These are phyloP conservation scores for Chelon labrosus DNA, from an alignment of 2,797 vertebrate genomes.

Conservation along the genomic window DNA sequence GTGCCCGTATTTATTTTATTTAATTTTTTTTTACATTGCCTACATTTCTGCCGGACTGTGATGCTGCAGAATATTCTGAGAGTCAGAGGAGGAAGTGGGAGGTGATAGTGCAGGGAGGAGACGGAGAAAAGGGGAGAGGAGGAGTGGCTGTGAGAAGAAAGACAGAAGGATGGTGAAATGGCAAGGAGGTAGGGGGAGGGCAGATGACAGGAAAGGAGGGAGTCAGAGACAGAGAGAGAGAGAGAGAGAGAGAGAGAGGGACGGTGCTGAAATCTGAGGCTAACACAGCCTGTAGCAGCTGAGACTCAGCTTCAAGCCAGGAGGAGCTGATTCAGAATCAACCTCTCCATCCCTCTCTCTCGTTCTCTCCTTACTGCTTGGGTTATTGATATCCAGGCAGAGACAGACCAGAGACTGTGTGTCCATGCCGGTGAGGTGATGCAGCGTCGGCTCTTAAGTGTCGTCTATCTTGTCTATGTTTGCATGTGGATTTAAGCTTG, in stretches of 20 bases:
- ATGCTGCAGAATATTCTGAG: conserved; percentile 67
- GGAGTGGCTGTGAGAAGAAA: conserved; percentile 27
- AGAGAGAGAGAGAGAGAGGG: conserved; percentile 10
- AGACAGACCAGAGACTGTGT: conserved; percentile 64
- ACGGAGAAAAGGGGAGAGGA: conserved; percentile 24
- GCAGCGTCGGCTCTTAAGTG: conserved; percentile 58
- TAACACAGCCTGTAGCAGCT: conserved; percentile 41
- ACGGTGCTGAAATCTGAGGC: conserved; percentile 39
- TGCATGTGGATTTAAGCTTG: conserved; percentile 49
- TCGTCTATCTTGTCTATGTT: conserved; percentile 42
- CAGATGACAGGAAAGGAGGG: conserved; percentile 49
- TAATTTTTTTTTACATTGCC: conserved; percentile 7
- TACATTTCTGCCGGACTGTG: conserved; percentile 38
- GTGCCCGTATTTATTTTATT: not conserved
- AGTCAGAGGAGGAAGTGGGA: conserved; percentile 56
- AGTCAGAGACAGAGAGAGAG: conserved; percentile 30
- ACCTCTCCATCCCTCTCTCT: conserved; percentile 40
- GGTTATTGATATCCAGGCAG: conserved; percentile 70
- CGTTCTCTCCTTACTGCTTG: conserved; percentile 45
- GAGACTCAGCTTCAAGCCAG: conserved; percentile 55
- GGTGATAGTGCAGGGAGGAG: conserved; percentile 45
- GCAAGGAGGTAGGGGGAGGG: conserved; percentile 31
- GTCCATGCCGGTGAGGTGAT: conserved; percentile 70
- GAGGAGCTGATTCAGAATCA: conserved; percentile 69
- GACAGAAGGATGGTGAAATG: conserved; percentile 37